These are phyloP conservation scores for Drosophila helvetica DNA, from an alignment of 2,888 invertebrate genomes.

Conservation along the genomic window DNA sequence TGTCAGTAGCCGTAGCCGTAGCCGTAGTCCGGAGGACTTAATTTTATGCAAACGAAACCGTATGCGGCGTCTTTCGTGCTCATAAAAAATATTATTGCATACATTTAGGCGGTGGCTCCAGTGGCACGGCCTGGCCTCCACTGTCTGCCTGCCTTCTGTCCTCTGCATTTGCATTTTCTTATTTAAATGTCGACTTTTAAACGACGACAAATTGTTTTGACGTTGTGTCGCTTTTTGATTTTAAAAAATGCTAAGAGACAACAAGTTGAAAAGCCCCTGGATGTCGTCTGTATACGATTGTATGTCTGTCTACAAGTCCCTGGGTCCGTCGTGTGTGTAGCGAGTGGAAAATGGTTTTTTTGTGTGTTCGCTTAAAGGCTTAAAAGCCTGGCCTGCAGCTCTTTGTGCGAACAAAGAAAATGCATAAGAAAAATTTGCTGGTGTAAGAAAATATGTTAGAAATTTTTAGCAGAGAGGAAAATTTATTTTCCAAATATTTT, in stretches of 20 bases:
- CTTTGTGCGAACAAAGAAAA: slow-evolving; percentile 51
- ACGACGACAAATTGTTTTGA: slow-evolving; percentile 80
- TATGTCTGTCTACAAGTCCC: slow-evolving; percentile 15
- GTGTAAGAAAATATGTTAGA: slow-evolving; percentile 5
- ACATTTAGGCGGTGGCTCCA: slow-evolving; percentile 65
- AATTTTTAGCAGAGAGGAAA: slow-evolving; percentile 11
- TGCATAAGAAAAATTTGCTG: slow-evolving; percentile 22
- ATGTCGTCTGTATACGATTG: slow-evolving; percentile 3
- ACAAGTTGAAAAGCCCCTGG: slow-evolving; percentile 60
- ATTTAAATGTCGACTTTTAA: slow-evolving; percentile 79
- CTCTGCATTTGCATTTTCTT: slow-evolving; percentile 77
- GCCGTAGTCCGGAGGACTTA: slow-evolving; percentile 55
- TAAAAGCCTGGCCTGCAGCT: slow-evolving; percentile 62
- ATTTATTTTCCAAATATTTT: neutral
- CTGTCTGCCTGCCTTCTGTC: slow-evolving; percentile 26
- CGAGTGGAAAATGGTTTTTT: slow-evolving; percentile 69
- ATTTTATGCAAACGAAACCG: slow-evolving; percentile 75
- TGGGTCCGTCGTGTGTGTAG: slow-evolving; percentile 25
- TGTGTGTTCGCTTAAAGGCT: slow-evolving; percentile 57
- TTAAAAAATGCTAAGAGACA: slow-evolving; percentile 59
- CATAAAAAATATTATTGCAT: slow-evolving; percentile 78
- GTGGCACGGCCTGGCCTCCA: slow-evolving; percentile 31
- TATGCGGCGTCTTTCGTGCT: slow-evolving; percentile 68
- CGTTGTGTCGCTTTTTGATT: slow-evolving; percentile 79
- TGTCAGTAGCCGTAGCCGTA: slow-evolving; percentile 17